Evolutionary conservation across 1,140 invertebrate genomes (phyloP).

Genomic region (Aphaenogaster floridana): DNA sequence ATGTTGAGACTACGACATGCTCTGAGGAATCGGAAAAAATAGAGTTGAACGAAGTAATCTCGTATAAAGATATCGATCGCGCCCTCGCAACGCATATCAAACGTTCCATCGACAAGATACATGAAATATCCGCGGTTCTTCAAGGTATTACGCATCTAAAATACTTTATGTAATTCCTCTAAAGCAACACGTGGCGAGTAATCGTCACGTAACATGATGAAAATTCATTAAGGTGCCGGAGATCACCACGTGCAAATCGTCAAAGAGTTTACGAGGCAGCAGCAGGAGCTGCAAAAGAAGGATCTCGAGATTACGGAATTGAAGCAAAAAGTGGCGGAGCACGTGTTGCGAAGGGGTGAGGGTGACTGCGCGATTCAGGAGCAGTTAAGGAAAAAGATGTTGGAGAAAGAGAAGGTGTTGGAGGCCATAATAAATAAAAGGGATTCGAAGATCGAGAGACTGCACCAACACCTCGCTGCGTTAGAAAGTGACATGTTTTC

Average conservation of each 20-base stretch:
- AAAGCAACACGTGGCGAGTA: neutral
- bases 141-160: constrained; percentile 63
- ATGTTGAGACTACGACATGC: constrained; percentile 15
- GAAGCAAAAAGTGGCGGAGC: constrained; percentile 57
- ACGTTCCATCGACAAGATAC: constrained; percentile 66
- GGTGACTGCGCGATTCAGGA: constrained; percentile 55
- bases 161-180: neutral
- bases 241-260: constrained; percentile 59
- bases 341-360: constrained; percentile 51
- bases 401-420: constrained; percentile 42
- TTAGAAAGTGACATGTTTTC: constrained; percentile 17
- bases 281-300: constrained; percentile 64
- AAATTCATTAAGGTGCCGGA: constrained; percentile 50
- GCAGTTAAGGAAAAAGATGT: neutral
- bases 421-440: constrained; percentile 30
- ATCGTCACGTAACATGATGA: neutral
- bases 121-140: constrained; percentile 57
- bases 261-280: constrained; percentile 57
- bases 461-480: constrained; percentile 22
- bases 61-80: constrained; percentile 65
- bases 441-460: constrained; percentile 27
- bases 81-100: constrained; percentile 63
- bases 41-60: constrained; percentile 38
- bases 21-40: constrained; percentile 12
- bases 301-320: constrained; percentile 67